Conservation (phyloP, 92 coral and sea anemone species). For the Epizoanthus stellaris region DNA sequence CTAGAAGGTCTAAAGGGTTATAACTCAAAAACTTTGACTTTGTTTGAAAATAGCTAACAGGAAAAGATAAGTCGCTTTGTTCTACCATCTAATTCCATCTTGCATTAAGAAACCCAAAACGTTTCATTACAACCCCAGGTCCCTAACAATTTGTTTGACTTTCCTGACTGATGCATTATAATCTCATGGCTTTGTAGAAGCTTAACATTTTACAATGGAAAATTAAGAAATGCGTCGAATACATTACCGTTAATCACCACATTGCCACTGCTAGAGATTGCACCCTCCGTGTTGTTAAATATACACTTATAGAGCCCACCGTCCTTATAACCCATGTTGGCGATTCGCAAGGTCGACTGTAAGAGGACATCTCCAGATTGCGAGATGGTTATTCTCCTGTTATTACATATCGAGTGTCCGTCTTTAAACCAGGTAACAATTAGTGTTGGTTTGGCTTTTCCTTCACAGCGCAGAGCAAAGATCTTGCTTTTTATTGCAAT, state of each 20-base stretch:
- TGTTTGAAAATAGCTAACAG: no score
- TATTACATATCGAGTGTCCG: neutral
- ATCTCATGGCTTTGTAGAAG: no score
- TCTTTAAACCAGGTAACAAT: constrained; percentile 15
- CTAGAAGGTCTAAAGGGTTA: no score
- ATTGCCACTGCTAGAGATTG: neutral
- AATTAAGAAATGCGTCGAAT: neutral
- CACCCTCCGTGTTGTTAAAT: constrained; percentile 12
- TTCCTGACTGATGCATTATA: no score
- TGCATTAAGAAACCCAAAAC: no score
- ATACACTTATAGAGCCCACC: constrained; percentile 8
- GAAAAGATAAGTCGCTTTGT: no score
- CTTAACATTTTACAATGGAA: no score
- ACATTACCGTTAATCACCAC: constrained; percentile 9
- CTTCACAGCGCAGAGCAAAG: constrained; percentile 2
- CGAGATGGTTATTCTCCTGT: neutral
- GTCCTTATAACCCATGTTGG: constrained; percentile 2
- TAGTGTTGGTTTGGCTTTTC: constrained; percentile 14
- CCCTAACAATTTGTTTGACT: no score
- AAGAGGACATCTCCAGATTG: neutral
- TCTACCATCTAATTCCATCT: no score
- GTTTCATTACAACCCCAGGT: no score
- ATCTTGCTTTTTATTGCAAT: neutral
- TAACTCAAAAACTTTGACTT: no score
- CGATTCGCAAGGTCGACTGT: neutral